phyloP scores from a whole-genome alignment of 2,113 vertebrate species.

The Heterochromis multidens region DNA sequence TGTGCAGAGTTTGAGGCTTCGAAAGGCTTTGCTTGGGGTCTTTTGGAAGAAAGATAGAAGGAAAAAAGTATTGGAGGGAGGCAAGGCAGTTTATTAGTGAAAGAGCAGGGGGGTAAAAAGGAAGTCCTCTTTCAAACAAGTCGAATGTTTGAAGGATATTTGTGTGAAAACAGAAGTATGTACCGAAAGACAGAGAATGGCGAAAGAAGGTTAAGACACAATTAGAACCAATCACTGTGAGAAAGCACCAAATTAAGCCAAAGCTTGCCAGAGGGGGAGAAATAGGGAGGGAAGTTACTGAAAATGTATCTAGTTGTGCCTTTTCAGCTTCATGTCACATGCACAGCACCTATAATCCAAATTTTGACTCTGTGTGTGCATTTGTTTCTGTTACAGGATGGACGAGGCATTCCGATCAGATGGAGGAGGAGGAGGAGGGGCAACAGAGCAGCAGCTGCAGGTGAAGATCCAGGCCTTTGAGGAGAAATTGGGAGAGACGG shows the following conservation, averaged over 20 bases:
- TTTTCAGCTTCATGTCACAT: neutral
- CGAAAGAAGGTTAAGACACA: neutral
- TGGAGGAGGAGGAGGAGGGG: constrained; percentile 2
- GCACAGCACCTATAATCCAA: neutral
- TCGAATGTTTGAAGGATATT: neutral
- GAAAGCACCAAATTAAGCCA: neutral
- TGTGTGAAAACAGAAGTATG: neutral
- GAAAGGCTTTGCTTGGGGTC: constrained; percentile 62
- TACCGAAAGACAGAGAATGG: neutral
- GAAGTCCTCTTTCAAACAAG: constrained; percentile 18
- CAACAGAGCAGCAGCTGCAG: constrained; percentile 77
- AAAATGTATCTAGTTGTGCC: neutral
- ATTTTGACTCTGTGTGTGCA: neutral
- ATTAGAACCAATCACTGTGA: neutral
- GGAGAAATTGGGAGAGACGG: constrained; percentile 75
- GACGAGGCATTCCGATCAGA: constrained; percentile 42
- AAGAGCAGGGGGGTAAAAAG: neutral
- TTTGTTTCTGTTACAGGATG: constrained; percentile 11
- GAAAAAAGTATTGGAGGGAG: neutral
- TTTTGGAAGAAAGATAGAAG: constrained; percentile 12
- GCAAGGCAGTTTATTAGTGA: constrained; percentile 7
- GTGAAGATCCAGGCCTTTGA: constrained; percentile 83
- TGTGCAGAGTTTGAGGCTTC: constrained; percentile 33
- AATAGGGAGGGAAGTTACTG: neutral
- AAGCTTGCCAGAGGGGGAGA: neutral